Evolutionary conservation across 2,113 vertebrate species (phyloP), one percentile per base, ranked within the genome.

Genomic region (Labeo rohita): DNA sequence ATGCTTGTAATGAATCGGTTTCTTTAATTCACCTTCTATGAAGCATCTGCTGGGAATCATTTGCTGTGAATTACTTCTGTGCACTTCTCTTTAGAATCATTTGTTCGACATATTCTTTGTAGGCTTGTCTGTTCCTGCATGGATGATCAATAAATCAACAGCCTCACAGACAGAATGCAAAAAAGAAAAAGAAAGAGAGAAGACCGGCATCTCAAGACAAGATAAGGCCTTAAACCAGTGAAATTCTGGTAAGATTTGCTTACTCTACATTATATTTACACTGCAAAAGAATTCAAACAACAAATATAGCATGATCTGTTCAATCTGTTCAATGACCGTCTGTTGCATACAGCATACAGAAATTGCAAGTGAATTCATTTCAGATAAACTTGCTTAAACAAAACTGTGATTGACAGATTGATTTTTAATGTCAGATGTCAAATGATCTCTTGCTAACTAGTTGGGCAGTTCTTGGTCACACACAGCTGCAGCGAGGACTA

Each of bases 101-200:
- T 61, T 54, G 79, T 18, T 81, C 13, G 1, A 49, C 61, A 81
- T 61, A 61, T 81, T 49, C 79, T 66, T 49, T 66, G 79, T 16
- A 70, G 47, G 28, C 23, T 82, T 82, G 80, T 49, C 80, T 82
- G 63, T 70, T 82, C 47, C 63, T 70, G 63, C 45, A 54, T 21
- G 28, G 28, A 70, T 82, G 47, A 82, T 82, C 65, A 52, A 82
- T 70, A 82, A 70, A 70, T 70, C 63, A 68, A 23, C 61, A 12
- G 28, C 16, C n/a, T 8, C 12, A 65, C n/a, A 45, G 78, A 45
- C n/a, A 9, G n/a, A 82, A 28, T 1, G 13, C 21, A 34, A 49
- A 16, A 63, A 52, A 76, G 72, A 74, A 59, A 66, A 36, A 39
- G 70, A 47, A 47, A 12, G n/a, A 8, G 23, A n/a, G 49, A 34